Percentiles rank a stretch among this genome's conserved stretches.
Evolutionary conservation across 2,113 vertebrate genomes (phyloP).

Genomic region (Eulemur rufifrons): DNA sequence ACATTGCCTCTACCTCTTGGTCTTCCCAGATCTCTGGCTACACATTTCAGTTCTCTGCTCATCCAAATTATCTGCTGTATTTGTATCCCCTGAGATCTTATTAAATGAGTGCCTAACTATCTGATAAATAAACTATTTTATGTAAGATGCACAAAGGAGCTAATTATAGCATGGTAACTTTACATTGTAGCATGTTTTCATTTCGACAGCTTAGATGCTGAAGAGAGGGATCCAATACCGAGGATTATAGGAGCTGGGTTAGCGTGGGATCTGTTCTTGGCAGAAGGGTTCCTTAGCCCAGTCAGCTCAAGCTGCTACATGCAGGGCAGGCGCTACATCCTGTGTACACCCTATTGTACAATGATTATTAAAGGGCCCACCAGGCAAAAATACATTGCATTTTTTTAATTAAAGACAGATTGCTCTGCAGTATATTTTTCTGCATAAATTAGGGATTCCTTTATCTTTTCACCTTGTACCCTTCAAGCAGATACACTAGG

Average conservation of each 20-base stretch:
- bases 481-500: background rate
- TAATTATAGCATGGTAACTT: background rate
- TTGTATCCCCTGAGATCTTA: background rate
- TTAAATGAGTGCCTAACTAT: background rate
- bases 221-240: background rate
- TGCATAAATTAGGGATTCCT: background rate
- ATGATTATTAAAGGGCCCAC: background rate
- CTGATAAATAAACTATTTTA: background rate
- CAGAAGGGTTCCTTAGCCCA: background rate
- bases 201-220: background rate
- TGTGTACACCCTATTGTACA: background rate
- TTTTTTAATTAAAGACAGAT: background rate
- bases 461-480: background rate
- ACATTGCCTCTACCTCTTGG: background rate
- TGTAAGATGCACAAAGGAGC: background rate
- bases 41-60: background rate
- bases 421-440: background rate
- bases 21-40: fast-evolving
- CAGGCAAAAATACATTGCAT: background rate
- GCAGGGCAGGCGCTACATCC: fast-evolving
- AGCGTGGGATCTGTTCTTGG: background rate
- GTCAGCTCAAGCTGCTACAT: background rate
- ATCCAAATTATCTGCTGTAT: background rate
- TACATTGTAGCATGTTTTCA: background rate
- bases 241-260: background rate